Percentiles rank a stretch among this genome's conserved stretches.
phyloP scores from a whole-genome alignment of 2,113 vertebrate species.

The Tupaia tana region DNA sequence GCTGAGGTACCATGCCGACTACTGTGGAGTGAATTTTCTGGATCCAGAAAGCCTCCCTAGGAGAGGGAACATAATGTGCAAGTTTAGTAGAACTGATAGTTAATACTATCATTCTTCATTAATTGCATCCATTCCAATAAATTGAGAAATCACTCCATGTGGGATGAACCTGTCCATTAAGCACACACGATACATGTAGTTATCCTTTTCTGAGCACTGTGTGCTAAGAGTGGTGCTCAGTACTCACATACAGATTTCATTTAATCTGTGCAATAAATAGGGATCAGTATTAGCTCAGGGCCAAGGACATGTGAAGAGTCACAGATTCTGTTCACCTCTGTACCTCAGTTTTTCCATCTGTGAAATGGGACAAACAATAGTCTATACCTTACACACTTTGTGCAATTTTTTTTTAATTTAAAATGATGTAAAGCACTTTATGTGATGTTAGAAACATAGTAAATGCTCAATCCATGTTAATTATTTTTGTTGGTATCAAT shows the following conservation, averaged over 20 bases:
- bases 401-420: conserved; percentile 4
- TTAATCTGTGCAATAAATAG: neutral
- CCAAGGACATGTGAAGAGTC: neutral
- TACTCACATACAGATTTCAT: neutral
- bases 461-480: neutral
- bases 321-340: neutral
- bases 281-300: neutral
- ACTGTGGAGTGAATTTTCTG: neutral
- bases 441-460: neutral
- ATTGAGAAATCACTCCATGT: neutral
- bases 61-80: neutral
- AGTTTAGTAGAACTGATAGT: neutral
- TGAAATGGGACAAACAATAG: neutral
- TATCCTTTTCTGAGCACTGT: neutral
- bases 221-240: neutral
- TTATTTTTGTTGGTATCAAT: neutral
- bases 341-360: neutral
- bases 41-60: neutral
- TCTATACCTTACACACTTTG: neutral
- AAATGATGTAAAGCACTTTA: neutral
- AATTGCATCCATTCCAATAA: neutral
- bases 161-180: neutral
- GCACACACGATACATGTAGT: neutral
- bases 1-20: neutral
- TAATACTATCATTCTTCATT: neutral